phyloP scores from a whole-genome alignment of 2,797 vertebrate species.

The Synanceia verrucosa region DNA sequence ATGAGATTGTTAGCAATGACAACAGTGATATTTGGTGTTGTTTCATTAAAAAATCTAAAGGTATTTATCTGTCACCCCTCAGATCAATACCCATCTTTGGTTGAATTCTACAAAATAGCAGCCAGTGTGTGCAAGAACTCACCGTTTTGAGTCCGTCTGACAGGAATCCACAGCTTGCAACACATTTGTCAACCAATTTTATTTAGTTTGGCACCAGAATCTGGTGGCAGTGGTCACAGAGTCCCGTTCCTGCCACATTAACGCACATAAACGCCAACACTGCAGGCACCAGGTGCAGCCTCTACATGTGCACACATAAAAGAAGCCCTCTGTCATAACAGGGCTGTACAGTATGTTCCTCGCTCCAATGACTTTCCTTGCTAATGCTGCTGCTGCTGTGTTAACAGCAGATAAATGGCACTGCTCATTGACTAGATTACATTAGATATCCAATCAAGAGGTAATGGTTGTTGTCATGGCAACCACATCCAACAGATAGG shows the following conservation, averaged over 20 bases:
- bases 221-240: slow-evolving; percentile 2
- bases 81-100: slow-evolving; percentile 17
- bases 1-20: slow-evolving; percentile 46
- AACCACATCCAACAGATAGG: slow-evolving; percentile 47
- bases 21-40: slow-evolving; percentile 27
- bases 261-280: not conserved
- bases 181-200: slow-evolving; percentile 54
- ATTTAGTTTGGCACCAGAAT: slow-evolving; percentile 35
- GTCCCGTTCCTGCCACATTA: slow-evolving; percentile 2
- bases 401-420: slow-evolving; percentile 61
- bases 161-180: slow-evolving; percentile 19
- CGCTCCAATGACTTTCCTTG: slow-evolving; percentile 24
- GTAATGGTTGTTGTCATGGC: slow-evolving; percentile 62
- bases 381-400: slow-evolving; percentile 41
- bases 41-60: slow-evolving; percentile 25
- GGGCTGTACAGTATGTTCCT: not conserved
- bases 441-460: slow-evolving; percentile 63
- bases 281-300: not conserved
- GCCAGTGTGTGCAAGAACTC: not conserved
- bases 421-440: slow-evolving; percentile 50
- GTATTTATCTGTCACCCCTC: slow-evolving; percentile 6
- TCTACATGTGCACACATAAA: not conserved
- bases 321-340: not conserved
- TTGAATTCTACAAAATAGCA: slow-evolving; percentile 30
- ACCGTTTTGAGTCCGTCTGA: slow-evolving; percentile 9